Base-by-base conservation (phyloP, 2,888 invertebrate species). In the Dicyrtoma fusca region DNA sequence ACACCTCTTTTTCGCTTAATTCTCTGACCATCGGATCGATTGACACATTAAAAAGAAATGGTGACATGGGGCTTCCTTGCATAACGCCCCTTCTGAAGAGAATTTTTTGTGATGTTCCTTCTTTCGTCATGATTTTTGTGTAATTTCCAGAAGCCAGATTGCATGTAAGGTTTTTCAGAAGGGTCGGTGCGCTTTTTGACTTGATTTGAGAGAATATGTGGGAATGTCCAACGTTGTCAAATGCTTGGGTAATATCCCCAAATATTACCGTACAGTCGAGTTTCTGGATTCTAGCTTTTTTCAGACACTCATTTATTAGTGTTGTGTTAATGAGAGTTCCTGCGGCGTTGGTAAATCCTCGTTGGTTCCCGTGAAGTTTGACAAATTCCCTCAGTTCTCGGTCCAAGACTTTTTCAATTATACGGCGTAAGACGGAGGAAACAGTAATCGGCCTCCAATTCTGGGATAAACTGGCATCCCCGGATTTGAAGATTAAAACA, bases 41-140 rank as follows among this genome's bases (percentile, higher is more conserved):
- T 5, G 53, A 25, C 1, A 70, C n/a, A 26, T 73, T 73, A 47
- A 73, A 70, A 2, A 70, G 57, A n/a, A 57, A 44, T 5, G 73
- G 73, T 6, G 73, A 19, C 70, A 70, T n/a, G n/a, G n/a, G n/a
- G n/a, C n/a, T n/a, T n/a, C n/a, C n/a, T n/a, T n/a, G n/a, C n/a
- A n/a, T n/a, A 3, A 73, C 44, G 34, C 73, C 73, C 3, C 23
- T 14, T 34, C 21, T 62, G 11, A 21, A 45, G 19, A 2, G 19
- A 25, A 64, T 62, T 62, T 11, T 1, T 10, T 42, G 23, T 8
- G 62, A 25, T 45, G 59, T 14, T 6, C 44, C 23, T 53, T 51
- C 17, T 53, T 25, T 53, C 1, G 34, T 66, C 19, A 6, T 49
- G 17, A 62, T 10, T 44, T 44, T 44, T 2, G 62, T 44, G 13